phyloP scores from a whole-genome alignment of 2,888 invertebrate species.

The Coenonympha arcania region DNA sequence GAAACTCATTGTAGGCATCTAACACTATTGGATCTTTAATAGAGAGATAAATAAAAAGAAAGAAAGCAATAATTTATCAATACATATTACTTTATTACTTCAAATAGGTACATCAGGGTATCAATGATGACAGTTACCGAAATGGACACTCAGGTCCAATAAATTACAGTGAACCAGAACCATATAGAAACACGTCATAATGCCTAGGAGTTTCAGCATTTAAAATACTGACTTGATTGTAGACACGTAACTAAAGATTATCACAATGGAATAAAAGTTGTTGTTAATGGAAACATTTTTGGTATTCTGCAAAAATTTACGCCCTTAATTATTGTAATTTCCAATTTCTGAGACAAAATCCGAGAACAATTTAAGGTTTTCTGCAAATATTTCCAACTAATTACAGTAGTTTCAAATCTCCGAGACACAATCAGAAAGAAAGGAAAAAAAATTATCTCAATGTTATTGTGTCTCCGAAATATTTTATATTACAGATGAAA shows the following conservation, averaged over 20 bases:
- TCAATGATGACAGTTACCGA: constrained; percentile 49
- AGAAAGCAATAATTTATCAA: constrained; percentile 35
- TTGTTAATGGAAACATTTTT: constrained; percentile 65
- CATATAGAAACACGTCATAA: constrained; percentile 46
- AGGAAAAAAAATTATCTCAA: not conserved
- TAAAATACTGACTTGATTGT: constrained; percentile 52
- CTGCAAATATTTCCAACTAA: constrained; percentile 42
- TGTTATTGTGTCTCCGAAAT: constrained; percentile 24
- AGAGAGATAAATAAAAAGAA: constrained; percentile 16
- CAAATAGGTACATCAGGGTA: constrained; percentile 51
- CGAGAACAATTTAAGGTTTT: constrained; percentile 66
- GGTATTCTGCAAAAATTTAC: constrained; percentile 56
- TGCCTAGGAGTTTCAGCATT: constrained; percentile 45
- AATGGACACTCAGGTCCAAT: constrained; percentile 54
- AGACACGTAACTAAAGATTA: constrained; percentile 60
- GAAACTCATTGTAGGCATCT: no score
- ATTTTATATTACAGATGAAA: constrained; percentile 46
- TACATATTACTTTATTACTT: constrained; percentile 58
- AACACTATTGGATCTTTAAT: not conserved
- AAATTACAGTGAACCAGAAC: constrained; percentile 56
- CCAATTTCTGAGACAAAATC: constrained; percentile 30
- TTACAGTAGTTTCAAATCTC: constrained; percentile 28
- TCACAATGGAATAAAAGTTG: constrained; percentile 66
- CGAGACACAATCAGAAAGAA: constrained; percentile 24
- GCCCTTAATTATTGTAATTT: constrained; percentile 28